Evolutionary conservation across 2,888 invertebrate species (phyloP), one percentile per base, ranked within the genome.

Genomic region (Oscheius sp.): DNA sequence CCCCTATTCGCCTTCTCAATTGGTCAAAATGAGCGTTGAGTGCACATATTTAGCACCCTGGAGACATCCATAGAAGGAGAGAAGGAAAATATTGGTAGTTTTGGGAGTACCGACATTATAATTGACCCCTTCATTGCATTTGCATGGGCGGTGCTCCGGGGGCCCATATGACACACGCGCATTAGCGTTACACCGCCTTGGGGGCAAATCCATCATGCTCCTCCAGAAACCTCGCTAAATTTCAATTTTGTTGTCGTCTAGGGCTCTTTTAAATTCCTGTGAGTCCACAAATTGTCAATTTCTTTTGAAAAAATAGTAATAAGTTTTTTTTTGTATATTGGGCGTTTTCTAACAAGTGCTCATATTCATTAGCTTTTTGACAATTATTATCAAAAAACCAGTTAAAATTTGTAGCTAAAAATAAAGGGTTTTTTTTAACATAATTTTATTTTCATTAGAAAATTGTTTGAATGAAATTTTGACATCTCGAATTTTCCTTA

Each of bases 131-230:
- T 59, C 59, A 59, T 59, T 59, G 44, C 59, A 59, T 59, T 59
- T 59, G 59, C 59, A 59, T 59, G 54, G 36, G 20, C 24, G 17
- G 57, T 14, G 59, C 24, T 14, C 59, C 36, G 12, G 41, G 9
- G 17, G 44, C 26, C 59, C 59, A 59, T 59, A 59, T 59, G 59
- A 59, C 59, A 59, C 59, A 24, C 54, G n/a, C 59, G n/a, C 59
- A 59, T 59, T 59, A 59, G 59, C 59, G 41, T 59, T 59, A 59
- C 59, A 59, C 59, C 26, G 59, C 59, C 59, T 26, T 17, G 22
- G 59, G 59, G 33, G 38, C 59, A 59, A 59, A 59, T 59, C 59
- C 59, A 41, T 59, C 59, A 59, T 41, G 17, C 47, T 30, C 30
- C 24, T 12, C 41, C 2, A 41, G 41, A 12, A 12, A 20, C 41